These are phyloP conservation scores for Steinernema feltiae DNA, from an alignment of 1,140 invertebrate species.

Conservation along the genomic window DNA sequence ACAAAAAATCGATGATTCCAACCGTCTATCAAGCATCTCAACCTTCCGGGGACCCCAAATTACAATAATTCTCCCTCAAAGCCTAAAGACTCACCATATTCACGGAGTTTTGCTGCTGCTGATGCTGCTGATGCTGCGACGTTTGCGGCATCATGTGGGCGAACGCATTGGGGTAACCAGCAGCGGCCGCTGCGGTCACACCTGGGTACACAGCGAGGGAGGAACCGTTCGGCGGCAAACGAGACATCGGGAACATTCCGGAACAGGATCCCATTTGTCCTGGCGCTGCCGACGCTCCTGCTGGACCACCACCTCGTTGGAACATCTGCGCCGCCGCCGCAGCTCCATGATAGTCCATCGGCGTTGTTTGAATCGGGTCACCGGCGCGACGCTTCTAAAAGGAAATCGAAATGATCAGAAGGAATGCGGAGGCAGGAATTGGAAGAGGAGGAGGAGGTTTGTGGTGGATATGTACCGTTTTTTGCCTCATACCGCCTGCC, in stretches of 20 bases:
- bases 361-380: background rate
- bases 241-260: background rate
- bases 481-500: no score
- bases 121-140: background rate
- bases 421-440: background rate
- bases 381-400: background rate
- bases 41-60: no score
- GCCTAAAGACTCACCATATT: conserved; percentile 5
- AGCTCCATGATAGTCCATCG: conserved; percentile 1
- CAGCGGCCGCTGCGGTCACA: no score
- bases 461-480: background rate
- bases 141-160: conserved; percentile 10
- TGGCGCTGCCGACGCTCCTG: background rate
- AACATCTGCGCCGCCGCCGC: background rate
- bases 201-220: background rate
- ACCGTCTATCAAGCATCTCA: no score
- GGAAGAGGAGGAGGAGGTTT: background rate
- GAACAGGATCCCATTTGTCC: background rate
- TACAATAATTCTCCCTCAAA: no score
- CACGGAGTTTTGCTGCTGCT: no score
- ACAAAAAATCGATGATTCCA: no score
- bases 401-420: no score
- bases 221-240: background rate
- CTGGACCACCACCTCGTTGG: no score
- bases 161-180: no score